A percentile compares a stretch with the other conserved stretches of the same genome.
These are phyloP conservation scores for Oophaga pumilio DNA, from an alignment of 2,113 vertebrate species.

Conservation along the genomic window DNA sequence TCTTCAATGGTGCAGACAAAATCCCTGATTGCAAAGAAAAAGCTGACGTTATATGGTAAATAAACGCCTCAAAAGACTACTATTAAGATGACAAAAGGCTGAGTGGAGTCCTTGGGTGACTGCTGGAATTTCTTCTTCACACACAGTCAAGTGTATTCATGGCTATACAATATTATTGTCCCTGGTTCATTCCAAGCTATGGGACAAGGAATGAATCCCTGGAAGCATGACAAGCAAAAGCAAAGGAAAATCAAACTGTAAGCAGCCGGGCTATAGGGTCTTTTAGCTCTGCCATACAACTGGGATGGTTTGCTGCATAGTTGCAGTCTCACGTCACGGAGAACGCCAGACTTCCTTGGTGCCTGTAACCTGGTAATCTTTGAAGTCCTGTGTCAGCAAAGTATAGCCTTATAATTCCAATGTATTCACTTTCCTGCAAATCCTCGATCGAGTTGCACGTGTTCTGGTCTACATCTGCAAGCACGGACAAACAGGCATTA, in stretches of 20 bases:
- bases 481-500: not conserved
- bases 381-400: constrained; percentile 5
- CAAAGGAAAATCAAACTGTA: not conserved
- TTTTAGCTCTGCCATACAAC: not conserved
- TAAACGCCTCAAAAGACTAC: constrained; percentile 1
- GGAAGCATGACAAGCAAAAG: not conserved
- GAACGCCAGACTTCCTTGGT: not conserved
- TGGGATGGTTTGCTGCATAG: not conserved
- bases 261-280: not conserved
- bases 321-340: not conserved
- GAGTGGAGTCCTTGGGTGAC: constrained; percentile 20
- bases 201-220: constrained; percentile 9
- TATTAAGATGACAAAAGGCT: constrained; percentile 16
- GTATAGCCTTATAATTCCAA: not conserved
- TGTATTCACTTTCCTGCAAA: not conserved
- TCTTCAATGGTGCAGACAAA: not conserved
- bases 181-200: constrained; percentile 4
- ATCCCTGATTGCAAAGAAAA: constrained; percentile 4
- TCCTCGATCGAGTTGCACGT: not conserved
- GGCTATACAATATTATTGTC: constrained; percentile 16
- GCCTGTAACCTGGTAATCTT: constrained; percentile 2
- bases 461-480: not conserved
- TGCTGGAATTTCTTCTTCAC: constrained; percentile 27
- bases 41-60: constrained; percentile 22
- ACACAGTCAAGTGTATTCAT: constrained; percentile 25